These are phyloP conservation scores for Callocephalon fimbriatum DNA, from an alignment of 2,113 vertebrate species.

Conservation along the genomic window DNA sequence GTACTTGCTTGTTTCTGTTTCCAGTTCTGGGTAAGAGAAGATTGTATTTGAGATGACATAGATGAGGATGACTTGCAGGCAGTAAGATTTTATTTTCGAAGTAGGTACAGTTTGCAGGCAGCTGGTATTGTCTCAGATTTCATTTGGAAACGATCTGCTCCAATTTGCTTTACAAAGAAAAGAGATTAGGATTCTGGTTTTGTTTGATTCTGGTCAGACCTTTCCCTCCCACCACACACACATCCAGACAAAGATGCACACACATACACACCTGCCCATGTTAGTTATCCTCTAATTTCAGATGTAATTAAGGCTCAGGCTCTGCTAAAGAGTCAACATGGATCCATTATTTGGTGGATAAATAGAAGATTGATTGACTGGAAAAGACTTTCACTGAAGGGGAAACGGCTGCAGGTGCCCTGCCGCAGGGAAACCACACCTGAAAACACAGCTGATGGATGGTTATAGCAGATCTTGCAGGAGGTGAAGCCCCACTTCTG, in stretches of 20 bases:
- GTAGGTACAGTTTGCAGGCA: constrained; percentile 25
- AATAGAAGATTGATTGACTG: constrained; percentile 28
- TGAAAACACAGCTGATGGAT: constrained; percentile 24
- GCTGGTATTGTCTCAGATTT: constrained; percentile 50
- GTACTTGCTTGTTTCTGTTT: neutral
- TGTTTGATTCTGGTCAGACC: constrained; percentile 1
- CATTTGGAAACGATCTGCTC: constrained; percentile 51
- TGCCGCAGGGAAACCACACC: neutral
- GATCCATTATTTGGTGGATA: neutral
- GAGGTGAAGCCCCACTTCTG: neutral
- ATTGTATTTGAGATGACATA: neutral
- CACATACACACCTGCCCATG: neutral
- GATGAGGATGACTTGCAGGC: neutral
- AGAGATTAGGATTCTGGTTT: constrained; percentile 40
- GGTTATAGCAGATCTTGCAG: neutral
- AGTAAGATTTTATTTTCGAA: constrained; percentile 54
- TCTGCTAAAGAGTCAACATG: neutral
- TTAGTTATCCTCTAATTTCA: neutral
- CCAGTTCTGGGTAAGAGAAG: neutral
- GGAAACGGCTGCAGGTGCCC: neutral
- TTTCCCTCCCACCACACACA: neutral
- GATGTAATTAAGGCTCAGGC: neutral
- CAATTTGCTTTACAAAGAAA: constrained; percentile 17
- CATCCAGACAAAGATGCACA: neutral
- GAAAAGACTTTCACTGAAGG: constrained; percentile 21